These are phyloP conservation scores for Chloroceryle inda DNA, from an alignment of 2,797 vertebrate species.

Conservation along the genomic window DNA sequence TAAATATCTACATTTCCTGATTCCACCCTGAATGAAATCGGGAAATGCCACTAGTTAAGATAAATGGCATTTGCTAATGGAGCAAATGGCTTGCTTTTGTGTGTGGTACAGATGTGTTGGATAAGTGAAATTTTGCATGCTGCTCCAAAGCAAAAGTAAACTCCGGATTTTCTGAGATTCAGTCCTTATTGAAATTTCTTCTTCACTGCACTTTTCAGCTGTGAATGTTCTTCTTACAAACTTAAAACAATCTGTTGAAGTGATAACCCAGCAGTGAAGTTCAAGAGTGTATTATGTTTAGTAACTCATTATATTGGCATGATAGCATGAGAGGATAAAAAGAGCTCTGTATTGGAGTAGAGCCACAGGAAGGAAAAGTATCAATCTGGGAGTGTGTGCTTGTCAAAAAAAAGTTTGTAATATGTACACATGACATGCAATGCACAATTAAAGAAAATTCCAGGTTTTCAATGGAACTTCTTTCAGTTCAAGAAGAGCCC, in stretches of 20 bases:
- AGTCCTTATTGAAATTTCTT: not conserved
- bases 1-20: not conserved
- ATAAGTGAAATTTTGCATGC: not conserved
- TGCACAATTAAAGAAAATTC: not conserved
- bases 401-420: not conserved
- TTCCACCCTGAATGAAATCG: not conserved
- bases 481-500: not conserved
- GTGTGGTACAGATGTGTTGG: not conserved
- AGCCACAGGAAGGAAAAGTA: not conserved
- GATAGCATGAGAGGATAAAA: not conserved
- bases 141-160: not conserved
- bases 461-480: not conserved
- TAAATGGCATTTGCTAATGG: not conserved
- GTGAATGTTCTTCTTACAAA: not conserved
- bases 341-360: not conserved
- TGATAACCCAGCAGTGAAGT: not conserved
- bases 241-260: not conserved
- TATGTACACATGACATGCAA: not conserved
- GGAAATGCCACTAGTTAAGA: not conserved
- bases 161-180: not conserved
- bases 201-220: not conserved
- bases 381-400: not conserved
- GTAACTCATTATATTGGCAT: not conserved
- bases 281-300: not conserved
- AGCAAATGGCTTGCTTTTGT: not conserved